Evolutionary conservation across 2,113 vertebrate genomes (phyloP), one percentile per base, ranked within the genome.

Genomic region (Chaetops frenatus): DNA sequence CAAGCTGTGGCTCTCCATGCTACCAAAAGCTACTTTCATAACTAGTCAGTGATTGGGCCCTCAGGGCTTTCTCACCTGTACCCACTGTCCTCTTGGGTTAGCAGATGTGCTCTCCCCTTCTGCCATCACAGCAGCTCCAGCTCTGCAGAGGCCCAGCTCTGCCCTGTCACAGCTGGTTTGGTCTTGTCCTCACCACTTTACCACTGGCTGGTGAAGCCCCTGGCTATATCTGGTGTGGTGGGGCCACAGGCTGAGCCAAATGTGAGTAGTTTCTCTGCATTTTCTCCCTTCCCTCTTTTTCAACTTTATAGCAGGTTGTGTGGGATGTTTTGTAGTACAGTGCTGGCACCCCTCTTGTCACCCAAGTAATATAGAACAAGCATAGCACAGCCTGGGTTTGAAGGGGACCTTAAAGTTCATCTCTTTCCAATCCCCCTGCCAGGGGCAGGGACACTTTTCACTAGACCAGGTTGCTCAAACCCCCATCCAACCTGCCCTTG

Each of bases 381-480:
- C 36, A 48, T 24, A 44, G 42, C 33, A 45, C 25, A 29, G 23
- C 11, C 24, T 47, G 53, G 12, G 4, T 66, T n/a, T 45, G 51
- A 73, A 25, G 9, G 10, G 10, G 28, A n/a, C 16, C 13, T 60
- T 22, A 25, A 45, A 60, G 53, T 29, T 45, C 7, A 21, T 22
- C 31, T 45, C 1, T 0, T 51, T 45, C 53, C 23, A 65, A 15
- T 1, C 4, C 19, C 4, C 4, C 5, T 15, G 36, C 36, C 44
- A 11, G 44, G 23, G n/a, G 27, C 27, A 81, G 27, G 35, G 27
- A 51, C 33, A 42, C 11, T 12, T 80, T 72, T 23, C 21, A 50
- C 22, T 66, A 22, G 9, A 58, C 10, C 27, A 58, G 8, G 33
- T 51, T 45, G 36, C 42, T 66, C 31, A 66, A 58, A 29, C 5